phyloP scores from a whole-genome alignment of 2,888 invertebrate genomes.

The Catocala fraxini region DNA sequence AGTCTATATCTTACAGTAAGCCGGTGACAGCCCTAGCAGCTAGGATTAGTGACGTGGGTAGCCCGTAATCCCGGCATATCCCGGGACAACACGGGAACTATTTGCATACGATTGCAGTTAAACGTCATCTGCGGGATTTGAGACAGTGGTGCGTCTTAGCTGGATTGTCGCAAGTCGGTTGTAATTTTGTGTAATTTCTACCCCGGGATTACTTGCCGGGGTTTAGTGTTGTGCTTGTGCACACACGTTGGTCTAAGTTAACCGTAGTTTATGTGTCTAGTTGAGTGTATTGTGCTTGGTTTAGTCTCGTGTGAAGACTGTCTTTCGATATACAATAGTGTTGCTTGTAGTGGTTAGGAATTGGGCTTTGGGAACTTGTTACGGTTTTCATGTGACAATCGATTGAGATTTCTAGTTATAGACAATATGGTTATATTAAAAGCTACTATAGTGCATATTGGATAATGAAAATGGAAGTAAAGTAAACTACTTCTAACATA shows the following conservation, averaged over 20 bases:
- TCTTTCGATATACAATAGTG: too few species aligned
- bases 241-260: conserved; percentile 3
- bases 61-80: conserved; percentile 67
- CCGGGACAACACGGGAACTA: conserved; percentile 64
- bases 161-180: conserved; percentile 56
- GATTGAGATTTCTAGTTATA: too few species aligned
- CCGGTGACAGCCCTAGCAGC: conserved; percentile 71
- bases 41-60: conserved; percentile 74
- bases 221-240: conserved; percentile 24
- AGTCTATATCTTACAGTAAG: conserved; percentile 74
- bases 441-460: too few species aligned
- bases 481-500: too few species aligned
- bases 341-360: background rate
- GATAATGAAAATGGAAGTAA: too few species aligned
- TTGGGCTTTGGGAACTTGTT: too few species aligned
- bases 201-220: conserved; percentile 48
- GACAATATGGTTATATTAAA: too few species aligned
- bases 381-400: too few species aligned
- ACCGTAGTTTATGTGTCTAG: conserved; percentile 6
- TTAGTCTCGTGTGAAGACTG: background rate
- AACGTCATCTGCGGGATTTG: conserved; percentile 79
- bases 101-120: conserved; percentile 84
- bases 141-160: conserved; percentile 63
- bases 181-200: conserved; percentile 65
- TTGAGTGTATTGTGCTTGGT: background rate